These are phyloP conservation scores for Amblyraja radiata DNA, from an alignment of 2,797 vertebrate species.

Conservation along the genomic window DNA sequence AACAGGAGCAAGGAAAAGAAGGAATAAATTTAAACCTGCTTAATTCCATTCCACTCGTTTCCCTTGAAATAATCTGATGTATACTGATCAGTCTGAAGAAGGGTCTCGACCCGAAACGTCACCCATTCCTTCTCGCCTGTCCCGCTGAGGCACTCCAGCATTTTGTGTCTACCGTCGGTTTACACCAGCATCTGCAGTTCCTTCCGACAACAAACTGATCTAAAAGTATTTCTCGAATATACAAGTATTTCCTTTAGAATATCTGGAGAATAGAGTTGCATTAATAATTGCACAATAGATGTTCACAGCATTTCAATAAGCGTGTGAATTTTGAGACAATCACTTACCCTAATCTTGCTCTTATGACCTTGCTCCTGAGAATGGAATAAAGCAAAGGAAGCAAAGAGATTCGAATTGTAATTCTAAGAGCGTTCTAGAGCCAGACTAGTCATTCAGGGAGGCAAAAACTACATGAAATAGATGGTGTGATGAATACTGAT, in stretches of 20 bases:
- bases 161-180: no score
- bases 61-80: neutral
- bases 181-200: no score
- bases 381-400: neutral
- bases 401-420: neutral
- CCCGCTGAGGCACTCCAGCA: no score
- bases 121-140: no score
- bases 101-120: no score
- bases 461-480: neutral
- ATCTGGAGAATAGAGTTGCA: neutral
- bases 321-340: neutral
- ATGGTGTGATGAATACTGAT: neutral
- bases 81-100: no score
- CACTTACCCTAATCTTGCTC: neutral
- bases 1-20: no score
- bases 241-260: no score
- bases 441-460: neutral
- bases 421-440: neutral
- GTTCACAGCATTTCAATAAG: neutral
- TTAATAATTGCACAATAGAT: neutral
- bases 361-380: neutral
- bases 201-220: neutral
- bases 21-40: neutral
- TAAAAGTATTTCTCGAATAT: neutral
- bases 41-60: neutral